Percentiles rank a stretch among this genome's conserved stretches.
phyloP scores from a whole-genome alignment of 1,140 invertebrate species.

The Archegozetes longisetosus region DNA sequence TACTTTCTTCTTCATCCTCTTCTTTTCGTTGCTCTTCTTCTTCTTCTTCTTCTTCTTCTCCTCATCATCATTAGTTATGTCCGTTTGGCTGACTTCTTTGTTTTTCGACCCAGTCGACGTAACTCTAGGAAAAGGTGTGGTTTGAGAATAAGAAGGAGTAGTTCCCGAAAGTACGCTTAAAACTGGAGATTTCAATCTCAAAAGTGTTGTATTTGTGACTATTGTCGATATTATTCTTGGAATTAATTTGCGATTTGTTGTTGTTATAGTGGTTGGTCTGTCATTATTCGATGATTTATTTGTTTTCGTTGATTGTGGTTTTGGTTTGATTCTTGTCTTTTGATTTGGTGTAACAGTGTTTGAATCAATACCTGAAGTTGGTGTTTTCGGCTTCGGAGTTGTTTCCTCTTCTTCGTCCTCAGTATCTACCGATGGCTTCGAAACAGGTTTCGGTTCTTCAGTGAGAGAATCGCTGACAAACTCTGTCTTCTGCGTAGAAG shows the following conservation, averaged over 20 bases:
- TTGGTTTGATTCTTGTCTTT: background rate
- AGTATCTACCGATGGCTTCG: background rate
- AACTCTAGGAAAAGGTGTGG: too few relatives aligned
- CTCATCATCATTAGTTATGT: background rate
- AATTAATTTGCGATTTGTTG: background rate
- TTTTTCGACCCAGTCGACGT: too few relatives aligned
- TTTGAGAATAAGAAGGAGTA: background rate
- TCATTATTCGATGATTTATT: background rate
- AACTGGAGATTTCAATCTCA: constrained; percentile 4
- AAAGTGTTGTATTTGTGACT: background rate
- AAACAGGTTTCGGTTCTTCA: background rate
- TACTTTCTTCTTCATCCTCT: background rate
- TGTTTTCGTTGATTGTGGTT: background rate
- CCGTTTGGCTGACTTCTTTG: background rate
- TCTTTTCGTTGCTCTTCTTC: background rate
- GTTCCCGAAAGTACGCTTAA: background rate
- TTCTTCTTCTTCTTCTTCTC: background rate
- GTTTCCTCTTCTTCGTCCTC: constrained; percentile 2
- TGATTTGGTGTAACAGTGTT: background rate
- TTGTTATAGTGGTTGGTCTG: background rate
- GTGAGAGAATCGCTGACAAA: background rate
- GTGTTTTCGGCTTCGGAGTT: background rate
- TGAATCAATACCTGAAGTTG: background rate
- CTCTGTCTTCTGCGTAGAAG: background rate
- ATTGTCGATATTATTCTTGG: constrained; percentile 2